Percentiles rank a stretch among this genome's conserved stretches.
Evolutionary conservation across 2,797 vertebrate species (phyloP).

Genomic region (Clamator glandarius): DNA sequence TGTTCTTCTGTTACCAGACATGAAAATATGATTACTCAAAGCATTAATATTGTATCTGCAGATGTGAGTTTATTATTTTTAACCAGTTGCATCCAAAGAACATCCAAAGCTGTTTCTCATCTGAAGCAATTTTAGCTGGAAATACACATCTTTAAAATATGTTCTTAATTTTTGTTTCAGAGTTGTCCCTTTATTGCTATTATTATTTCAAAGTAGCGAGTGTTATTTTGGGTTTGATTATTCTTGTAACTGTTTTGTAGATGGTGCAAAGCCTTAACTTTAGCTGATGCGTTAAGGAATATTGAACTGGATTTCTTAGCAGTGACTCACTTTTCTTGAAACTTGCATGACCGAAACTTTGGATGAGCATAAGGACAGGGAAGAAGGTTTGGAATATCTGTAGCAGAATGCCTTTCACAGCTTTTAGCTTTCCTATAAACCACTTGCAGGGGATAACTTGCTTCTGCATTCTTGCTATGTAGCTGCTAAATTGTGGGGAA

Average conservation of each 20-base stretch:
- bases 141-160: not conserved
- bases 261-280: not conserved
- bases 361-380: not conserved
- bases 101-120: not conserved
- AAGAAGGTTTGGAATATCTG: not conserved
- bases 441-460: rapidly evolving
- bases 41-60: not conserved
- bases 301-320: not conserved
- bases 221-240: not conserved
- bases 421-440: not conserved
- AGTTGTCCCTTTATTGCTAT: not conserved
- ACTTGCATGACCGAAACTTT: rapidly evolving
- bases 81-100: not conserved
- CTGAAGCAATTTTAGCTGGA: not conserved
- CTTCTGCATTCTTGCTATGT: not conserved
- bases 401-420: not conserved
- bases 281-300: not conserved
- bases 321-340: not conserved
- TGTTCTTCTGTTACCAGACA: not conserved
- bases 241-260: not conserved
- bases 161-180: not conserved
- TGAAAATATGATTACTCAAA: not conserved
- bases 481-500: not conserved
- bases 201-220: not conserved
- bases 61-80: conserved; percentile 1